Evolutionary conservation across 1,140 invertebrate genomes (phyloP), one percentile per base, ranked within the genome.

Genomic region (Melipona quadrifasciata): DNA sequence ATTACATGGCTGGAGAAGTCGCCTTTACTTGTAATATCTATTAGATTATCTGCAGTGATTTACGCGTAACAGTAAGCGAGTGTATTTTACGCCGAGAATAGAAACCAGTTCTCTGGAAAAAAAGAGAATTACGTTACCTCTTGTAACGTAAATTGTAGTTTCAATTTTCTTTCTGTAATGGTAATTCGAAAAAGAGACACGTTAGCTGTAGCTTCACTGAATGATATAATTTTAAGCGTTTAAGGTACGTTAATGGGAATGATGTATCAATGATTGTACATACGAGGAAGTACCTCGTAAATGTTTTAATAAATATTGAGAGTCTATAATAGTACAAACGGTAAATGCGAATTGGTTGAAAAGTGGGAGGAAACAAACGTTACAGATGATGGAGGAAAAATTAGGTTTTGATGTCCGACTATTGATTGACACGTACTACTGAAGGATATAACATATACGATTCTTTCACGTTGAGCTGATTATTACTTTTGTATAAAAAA

Each of bases 11-110:
- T 8, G 51, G 55, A 19, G 19, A 57, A 73, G 77, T 74, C 85
- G 82, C 64, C 79, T 71, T n/a, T 27, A 11, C 58, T 39, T n/a
- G 39, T 47, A 47, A 19, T 78, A 78, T 84, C 68, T 78, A 39
- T 31, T 57, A 70, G 34, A 68, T 86, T 81, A 67, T 73, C 61
- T 53, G 5, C 58, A 24, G 65, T 47, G 79, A 81, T 87, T 73
- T 77, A 74, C 67, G 47, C 21, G 2, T 67, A 83, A 75, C 31
- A 82, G 47, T 65, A 55, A 21, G 58, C 27, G 57, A 75, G 19
- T 55, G 21, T 65, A 55, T 67, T 75, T 75, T 82, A 17, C 12
- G 4, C 14, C 53, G 17, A 31, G 39, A 34, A 75, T 19, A 51
- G 51, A 19, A 73, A 74, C 51, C 57, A 67, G 61, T 75, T 67